Conservation (phyloP, 2,113 vertebrate genomes). For the human region GRCh38 chr12:100296001-100296500, state of each 20-base stretch:
- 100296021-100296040: background rate
- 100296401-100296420: background rate
- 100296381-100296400: background rate
- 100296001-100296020: background rate
- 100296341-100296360: background rate
- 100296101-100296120: slow-evolving; percentile 17
- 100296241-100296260: background rate
- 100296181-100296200: slow-evolving; percentile 24
- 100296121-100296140: background rate
- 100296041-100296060: background rate
- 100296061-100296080: background rate
- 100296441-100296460: background rate
- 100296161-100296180: background rate
- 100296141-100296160: background rate
- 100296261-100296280: slow-evolving; percentile 27
- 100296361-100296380: background rate
- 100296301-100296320: background rate
- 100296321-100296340: background rate
- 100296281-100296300: background rate
- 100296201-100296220: background rate
- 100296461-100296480: background rate
- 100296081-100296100: background rate
- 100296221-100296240: background rate
- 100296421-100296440: background rate
- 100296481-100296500: background rate